Evolutionary conservation across 2,888 invertebrate genomes (phyloP).

Genomic region (Hydrotaea diabolus): DNA sequence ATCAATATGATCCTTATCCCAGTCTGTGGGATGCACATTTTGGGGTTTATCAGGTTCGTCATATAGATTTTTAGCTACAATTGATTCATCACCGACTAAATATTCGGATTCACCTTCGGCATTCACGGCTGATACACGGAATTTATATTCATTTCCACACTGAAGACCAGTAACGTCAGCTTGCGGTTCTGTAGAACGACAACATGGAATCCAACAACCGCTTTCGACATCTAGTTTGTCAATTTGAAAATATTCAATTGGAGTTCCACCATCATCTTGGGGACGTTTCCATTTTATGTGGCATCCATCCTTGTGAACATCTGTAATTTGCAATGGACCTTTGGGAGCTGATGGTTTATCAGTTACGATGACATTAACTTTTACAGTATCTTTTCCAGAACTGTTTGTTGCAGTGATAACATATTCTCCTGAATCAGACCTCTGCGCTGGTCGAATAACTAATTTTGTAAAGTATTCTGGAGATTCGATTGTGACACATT

Average conservation of each 20-base stretch:
- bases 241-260: slow-evolving; percentile 97
- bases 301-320: slow-evolving; percentile 95
- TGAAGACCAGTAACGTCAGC: slow-evolving; percentile 92
- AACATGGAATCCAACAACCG: slow-evolving; percentile 94
- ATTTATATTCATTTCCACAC: slow-evolving; percentile 95
- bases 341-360: slow-evolving; percentile 94
- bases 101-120: slow-evolving; percentile 97
- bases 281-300: slow-evolving; percentile 98
- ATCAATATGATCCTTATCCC: slow-evolving; percentile 97
- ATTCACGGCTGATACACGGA: slow-evolving; percentile 97
- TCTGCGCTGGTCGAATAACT: slow-evolving; percentile 88
- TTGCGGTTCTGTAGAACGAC: slow-evolving; percentile 89
- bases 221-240: slow-evolving; percentile 96
- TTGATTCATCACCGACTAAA: slow-evolving; percentile 91
- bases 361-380: slow-evolving; percentile 90
- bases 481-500: slow-evolving; percentile 90
- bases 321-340: slow-evolving; percentile 93
- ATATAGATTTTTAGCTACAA: slow-evolving; percentile 98
- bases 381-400: slow-evolving; percentile 92
- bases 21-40: slow-evolving; percentile 93
- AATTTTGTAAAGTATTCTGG: slow-evolving; percentile 94
- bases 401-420: slow-evolving; percentile 92
- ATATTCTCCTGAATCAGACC: slow-evolving; percentile 93
- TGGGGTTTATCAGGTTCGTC: slow-evolving; percentile 94
- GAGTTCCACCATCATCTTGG: slow-evolving; percentile 95